Evolutionary conservation across 2,113 vertebrate genomes (phyloP).

Genomic region (Chroicocephalus ridibundus): DNA sequence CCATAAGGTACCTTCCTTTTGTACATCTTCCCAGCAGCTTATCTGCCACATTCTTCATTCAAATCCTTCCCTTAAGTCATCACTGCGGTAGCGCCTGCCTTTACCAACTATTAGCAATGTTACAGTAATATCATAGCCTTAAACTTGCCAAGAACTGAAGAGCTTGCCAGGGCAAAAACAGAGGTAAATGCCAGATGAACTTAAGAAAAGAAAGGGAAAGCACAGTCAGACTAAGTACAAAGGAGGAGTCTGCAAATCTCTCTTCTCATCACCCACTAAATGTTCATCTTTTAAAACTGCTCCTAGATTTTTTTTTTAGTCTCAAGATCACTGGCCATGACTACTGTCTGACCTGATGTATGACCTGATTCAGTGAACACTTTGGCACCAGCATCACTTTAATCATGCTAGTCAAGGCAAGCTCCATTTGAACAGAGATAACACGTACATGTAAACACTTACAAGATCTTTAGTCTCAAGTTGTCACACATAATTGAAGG

Average conservation of each 20-base stretch:
- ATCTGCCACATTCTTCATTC: not conserved
- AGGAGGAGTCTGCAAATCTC: not conserved
- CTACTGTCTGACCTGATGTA: not conserved
- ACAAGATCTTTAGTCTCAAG: not conserved
- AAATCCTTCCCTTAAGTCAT: not conserved
- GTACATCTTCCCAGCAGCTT: not conserved
- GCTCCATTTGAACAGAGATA: not conserved
- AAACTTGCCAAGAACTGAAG: not conserved
- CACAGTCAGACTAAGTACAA: not conserved
- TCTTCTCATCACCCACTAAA: not conserved
- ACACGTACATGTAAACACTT: not conserved
- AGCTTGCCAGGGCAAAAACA: not conserved
- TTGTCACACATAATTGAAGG: not conserved
- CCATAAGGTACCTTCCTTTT: not conserved
- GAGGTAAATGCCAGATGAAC: not conserved
- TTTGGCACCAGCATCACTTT: not conserved
- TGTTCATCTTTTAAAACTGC: not conserved
- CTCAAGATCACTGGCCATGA: not conserved
- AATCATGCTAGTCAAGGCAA: not conserved
- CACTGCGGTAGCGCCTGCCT: not conserved
- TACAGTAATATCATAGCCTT: not conserved
- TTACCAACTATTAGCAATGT: not conserved
- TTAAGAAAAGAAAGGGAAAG: not conserved
- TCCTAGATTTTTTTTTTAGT: not conserved
- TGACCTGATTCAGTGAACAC: not conserved